A percentile compares a stretch with the other conserved stretches of the same genome.
These are phyloP conservation scores for Ericerus pela DNA, from an alignment of 1,140 invertebrate species.

Conservation along the genomic window DNA sequence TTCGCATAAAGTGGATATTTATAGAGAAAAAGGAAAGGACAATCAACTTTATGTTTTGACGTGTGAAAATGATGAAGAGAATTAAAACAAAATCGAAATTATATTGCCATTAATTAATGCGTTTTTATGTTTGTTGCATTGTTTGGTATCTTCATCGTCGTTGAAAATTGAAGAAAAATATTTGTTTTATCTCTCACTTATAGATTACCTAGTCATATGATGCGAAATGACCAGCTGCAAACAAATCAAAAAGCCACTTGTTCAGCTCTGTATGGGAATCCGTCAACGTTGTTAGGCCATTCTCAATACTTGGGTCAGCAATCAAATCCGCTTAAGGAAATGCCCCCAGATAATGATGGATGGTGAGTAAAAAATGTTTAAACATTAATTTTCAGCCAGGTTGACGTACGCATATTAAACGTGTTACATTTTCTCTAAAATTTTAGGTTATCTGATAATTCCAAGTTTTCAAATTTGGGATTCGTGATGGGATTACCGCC, in stretches of 20 bases:
- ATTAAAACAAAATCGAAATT: too few species aligned
- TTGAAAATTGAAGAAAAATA: too few species aligned
- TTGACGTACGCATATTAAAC: too few species aligned
- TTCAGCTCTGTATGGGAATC: constrained; percentile 21
- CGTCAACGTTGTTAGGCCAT: constrained; percentile 15
- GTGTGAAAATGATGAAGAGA: too few species aligned
- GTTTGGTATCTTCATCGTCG: too few species aligned
- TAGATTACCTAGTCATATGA: constrained; percentile 7
- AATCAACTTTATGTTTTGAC: too few species aligned
- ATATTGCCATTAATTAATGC: too few species aligned
- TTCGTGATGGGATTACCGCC: not conserved
- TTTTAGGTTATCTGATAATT: not conserved
- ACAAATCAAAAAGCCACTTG: constrained; percentile 6
- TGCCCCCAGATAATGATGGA: not conserved
- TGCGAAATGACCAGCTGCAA: not conserved
- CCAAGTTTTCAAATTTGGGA: not conserved
- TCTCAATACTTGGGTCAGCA: not conserved
- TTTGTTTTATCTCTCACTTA: not conserved
- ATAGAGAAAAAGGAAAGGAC: too few species aligned
- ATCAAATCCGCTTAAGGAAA: not conserved
- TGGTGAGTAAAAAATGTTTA: too few species aligned
- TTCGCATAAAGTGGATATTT: too few species aligned
- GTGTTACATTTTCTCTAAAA: not conserved
- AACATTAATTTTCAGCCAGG: too few species aligned
- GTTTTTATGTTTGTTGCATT: too few species aligned